These are phyloP conservation scores for Fringilla coelebs DNA, from an alignment of 2,797 vertebrate genomes.

Conservation along the genomic window DNA sequence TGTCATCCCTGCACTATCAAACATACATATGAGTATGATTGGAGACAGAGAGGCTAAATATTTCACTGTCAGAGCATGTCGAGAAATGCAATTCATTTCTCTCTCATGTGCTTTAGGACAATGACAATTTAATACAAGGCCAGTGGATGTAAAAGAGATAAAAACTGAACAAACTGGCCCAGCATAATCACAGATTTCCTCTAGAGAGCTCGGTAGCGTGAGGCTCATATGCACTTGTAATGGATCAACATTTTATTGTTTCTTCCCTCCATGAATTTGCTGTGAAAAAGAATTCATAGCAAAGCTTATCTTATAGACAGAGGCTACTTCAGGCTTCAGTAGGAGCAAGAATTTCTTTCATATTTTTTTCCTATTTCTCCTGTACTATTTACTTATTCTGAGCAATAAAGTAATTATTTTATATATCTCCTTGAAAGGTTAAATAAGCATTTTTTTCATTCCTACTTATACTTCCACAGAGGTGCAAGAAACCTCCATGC, in stretches of 20 bases:
- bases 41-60: constrained; percentile 91
- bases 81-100: constrained; percentile 88
- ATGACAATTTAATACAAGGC: constrained; percentile 90
- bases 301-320: not conserved
- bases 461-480: constrained; percentile 11
- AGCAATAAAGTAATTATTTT: constrained; percentile 33
- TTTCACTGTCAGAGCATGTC: constrained; percentile 92
- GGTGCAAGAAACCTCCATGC: not conserved
- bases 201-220: constrained; percentile 69
- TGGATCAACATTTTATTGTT: constrained; percentile 82
- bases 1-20: constrained; percentile 82
- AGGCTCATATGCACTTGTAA: constrained; percentile 69
- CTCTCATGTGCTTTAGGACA: constrained; percentile 83
- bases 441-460: not conserved
- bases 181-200: constrained; percentile 78
- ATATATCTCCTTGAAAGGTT: constrained; percentile 3
- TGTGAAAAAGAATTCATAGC: constrained; percentile 37
- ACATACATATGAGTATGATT: constrained; percentile 86
- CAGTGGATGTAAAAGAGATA: constrained; percentile 80
- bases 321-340: constrained; percentile 35
- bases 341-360: not conserved
- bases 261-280: constrained; percentile 63
- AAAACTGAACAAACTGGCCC: constrained; percentile 77
- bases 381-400: not conserved
- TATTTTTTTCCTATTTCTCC: not conserved